phyloP scores from a whole-genome alignment of 2,888 invertebrate species.

The Zygaena filipendulae region DNA sequence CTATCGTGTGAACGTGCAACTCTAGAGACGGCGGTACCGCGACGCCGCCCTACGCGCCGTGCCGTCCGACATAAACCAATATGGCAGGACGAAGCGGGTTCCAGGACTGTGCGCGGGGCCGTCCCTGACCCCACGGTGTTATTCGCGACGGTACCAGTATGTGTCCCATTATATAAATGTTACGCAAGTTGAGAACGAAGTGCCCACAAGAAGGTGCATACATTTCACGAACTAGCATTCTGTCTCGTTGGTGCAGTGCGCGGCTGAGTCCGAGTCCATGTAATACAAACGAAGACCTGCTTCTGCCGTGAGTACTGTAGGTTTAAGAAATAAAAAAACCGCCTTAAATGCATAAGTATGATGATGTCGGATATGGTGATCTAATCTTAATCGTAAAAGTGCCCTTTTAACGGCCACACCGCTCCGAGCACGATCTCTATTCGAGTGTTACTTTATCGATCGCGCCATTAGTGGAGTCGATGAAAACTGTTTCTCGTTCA shows the following conservation, averaged over 20 bases:
- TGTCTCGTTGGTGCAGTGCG: slow-evolving; percentile 30
- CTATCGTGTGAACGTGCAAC: slow-evolving; percentile 15
- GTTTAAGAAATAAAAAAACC: too few relatives aligned
- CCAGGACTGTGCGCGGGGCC: slow-evolving; percentile 33
- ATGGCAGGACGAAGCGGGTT: slow-evolving; percentile 45
- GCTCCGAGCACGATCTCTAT: too few relatives aligned
- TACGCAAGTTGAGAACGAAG: slow-evolving; percentile 54
- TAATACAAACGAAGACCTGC: slow-evolving; percentile 33
- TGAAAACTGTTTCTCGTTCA: too few relatives aligned
- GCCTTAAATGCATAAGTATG: too few relatives aligned
- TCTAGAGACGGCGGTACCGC: slow-evolving; percentile 14
- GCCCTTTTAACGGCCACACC: too few relatives aligned
- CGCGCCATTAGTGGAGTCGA: too few relatives aligned
- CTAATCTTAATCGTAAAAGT: too few relatives aligned
- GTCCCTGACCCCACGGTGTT: slow-evolving; percentile 33
- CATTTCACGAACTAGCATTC: slow-evolving; percentile 19
- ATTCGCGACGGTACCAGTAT: slow-evolving; percentile 36
- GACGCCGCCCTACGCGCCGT: slow-evolving; percentile 23
- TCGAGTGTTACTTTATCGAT: too few relatives aligned
- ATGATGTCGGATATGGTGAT: slow-evolving; percentile 7
- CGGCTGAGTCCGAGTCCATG: slow-evolving; percentile 43
- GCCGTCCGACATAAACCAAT: slow-evolving; percentile 39
- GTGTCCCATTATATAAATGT: slow-evolving; percentile 60
- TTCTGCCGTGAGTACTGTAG: slow-evolving; percentile 42
- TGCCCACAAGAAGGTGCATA: slow-evolving; percentile 42